Evolutionary conservation across 2,888 invertebrate genomes (phyloP).

Genomic region (Nemurella pictetii): DNA sequence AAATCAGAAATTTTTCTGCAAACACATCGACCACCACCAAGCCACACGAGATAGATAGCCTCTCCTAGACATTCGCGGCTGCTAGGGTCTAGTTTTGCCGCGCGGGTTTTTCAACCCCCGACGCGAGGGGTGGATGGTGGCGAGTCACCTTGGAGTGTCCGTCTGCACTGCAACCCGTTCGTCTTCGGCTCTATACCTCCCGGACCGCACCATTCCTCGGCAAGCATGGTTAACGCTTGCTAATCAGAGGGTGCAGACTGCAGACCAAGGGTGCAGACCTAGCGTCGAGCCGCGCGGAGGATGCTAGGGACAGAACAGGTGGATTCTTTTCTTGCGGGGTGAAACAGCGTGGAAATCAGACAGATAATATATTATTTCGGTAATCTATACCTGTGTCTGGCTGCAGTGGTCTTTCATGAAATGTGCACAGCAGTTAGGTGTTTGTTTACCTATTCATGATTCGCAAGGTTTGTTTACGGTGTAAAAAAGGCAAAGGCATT

Average conservation of each 20-base stretch:
- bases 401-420: background rate
- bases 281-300: background rate
- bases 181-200: background rate
- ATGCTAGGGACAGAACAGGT: background rate
- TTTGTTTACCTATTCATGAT: background rate
- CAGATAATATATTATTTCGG: background rate
- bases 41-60: too few relatives aligned
- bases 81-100: too few relatives aligned
- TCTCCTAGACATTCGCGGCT: too few relatives aligned
- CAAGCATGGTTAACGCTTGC: background rate
- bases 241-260: background rate
- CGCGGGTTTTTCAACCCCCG: background rate
- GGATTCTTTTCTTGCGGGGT: background rate
- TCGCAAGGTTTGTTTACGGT: background rate
- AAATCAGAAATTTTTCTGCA: too few relatives aligned
- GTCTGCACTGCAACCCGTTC: slow-evolving; percentile 6
- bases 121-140: background rate
- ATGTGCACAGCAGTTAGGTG: background rate
- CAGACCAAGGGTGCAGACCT: background rate
- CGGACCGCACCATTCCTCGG: too few relatives aligned
- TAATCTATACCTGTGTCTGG: background rate
- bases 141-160: slow-evolving; percentile 11
- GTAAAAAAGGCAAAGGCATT: background rate
- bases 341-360: background rate
- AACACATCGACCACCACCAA: too few relatives aligned